Conservation (phyloP, 2,797 vertebrate species). For the Pyrocephalus nanus region DNA sequence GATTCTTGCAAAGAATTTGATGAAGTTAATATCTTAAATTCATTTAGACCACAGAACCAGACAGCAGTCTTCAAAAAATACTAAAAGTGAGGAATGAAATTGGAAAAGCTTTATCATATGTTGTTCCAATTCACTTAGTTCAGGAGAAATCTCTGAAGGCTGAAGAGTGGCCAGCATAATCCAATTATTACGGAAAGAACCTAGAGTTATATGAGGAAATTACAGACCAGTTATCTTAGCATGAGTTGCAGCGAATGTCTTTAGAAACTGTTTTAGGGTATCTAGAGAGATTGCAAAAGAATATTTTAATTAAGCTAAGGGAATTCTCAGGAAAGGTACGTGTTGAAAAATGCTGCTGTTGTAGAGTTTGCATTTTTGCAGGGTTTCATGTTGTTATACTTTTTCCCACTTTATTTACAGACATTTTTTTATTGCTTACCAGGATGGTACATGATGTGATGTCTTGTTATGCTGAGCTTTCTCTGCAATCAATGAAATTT, state of each 20-base stretch:
- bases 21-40: constrained; percentile 24
- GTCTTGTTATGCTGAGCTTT: neutral
- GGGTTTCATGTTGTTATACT: neutral
- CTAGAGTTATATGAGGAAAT: constrained; percentile 13
- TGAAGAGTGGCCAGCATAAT: constrained; percentile 31
- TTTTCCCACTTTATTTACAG: neutral
- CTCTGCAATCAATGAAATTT: neutral
- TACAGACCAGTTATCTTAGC: constrained; percentile 23
- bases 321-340: neutral
- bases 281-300: neutral
- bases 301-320: constrained; percentile 48
- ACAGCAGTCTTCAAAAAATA: constrained; percentile 22
- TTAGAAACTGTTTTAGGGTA: constrained; percentile 16
- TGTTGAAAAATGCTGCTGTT: neutral
- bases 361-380: neutral
- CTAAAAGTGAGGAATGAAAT: constrained; percentile 35
- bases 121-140: constrained; percentile 62
- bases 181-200: constrained; percentile 52
- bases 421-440: neutral
- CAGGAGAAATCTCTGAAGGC: constrained; percentile 37
- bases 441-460: neutral
- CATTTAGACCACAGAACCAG: neutral
- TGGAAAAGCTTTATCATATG: constrained; percentile 48
- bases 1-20: neutral
- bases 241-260: neutral